Evolutionary conservation across 2,888 invertebrate genomes (phyloP), one percentile per base, ranked within the genome.

Genomic region (Aporophyla nigra): DNA sequence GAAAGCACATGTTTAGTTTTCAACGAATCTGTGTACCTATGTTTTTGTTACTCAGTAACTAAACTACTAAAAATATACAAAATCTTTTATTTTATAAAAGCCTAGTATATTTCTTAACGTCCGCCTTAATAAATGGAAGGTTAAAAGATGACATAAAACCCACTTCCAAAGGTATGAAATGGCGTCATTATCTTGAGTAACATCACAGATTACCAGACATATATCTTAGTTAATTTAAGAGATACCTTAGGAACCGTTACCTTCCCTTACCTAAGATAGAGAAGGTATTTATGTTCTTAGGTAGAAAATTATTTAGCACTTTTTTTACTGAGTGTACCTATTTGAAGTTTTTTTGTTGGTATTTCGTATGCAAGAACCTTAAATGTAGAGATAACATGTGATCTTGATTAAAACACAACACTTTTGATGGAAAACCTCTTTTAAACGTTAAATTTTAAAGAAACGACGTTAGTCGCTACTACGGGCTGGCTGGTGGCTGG

Each of bases 121-220:
- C 46, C n/a, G n/a, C 43, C 24, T 33, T 59, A 68, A 76, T 78
- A 68, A 46, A 68, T 78, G 24, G 7, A 69, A 69, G 59, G 76
- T 61, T 61, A 78, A 68, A 78, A 76, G 59, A 61, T 76, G 70
- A 54, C 46, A 79, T 78, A 33, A 79, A 79, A 54, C 71, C 79
- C 54, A 78, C 71, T 49, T 79, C 54, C 54, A 56, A 71, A 71
- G 49, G 49, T 71, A 71, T 24, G 16, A 62, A 79, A 79, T 79
- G 71, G 46, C 54, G 54, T 40, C 49, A 49, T 77, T 79, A 77
- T 79, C 80, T 49, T 79, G 80, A 79, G 71, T 79, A 40, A 71
- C 27, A 62, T 70, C 61, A 19, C 40, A 71, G 71, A 62, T 79
- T 56, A 62, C 61, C 61, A 4, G 40, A 79, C 14, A 77, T 77